Evolutionary conservation across 1,140 invertebrate genomes (phyloP).

Genomic region (Lucilia sericata): DNA sequence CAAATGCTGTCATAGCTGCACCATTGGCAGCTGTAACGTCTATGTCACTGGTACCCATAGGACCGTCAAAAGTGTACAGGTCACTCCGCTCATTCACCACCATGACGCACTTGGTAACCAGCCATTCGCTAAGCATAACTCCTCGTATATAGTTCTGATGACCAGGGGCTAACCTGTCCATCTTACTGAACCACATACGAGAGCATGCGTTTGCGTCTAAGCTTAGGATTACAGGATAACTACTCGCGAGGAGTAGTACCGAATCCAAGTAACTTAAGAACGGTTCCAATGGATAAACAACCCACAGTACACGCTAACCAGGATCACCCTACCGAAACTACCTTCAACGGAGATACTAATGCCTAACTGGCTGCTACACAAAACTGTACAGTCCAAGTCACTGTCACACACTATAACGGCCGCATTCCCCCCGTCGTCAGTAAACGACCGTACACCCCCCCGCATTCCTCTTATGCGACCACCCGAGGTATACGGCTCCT

Average conservation of each 20-base stretch:
- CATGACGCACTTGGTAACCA: neutral
- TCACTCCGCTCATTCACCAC: constrained; percentile 16
- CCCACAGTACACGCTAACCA: constrained; percentile 44
- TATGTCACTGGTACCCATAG: neutral
- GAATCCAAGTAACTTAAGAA: constrained; percentile 45
- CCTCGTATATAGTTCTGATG: too few relatives aligned
- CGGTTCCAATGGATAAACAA: constrained; percentile 45
- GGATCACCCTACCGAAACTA: neutral
- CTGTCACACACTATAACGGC: neutral
- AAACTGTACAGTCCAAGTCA: constrained; percentile 15
- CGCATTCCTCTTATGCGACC: neutral
- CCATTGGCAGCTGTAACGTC: constrained; percentile 9
- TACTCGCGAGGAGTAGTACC: constrained; percentile 45
- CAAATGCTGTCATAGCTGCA: neutral
- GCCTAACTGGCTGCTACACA: neutral
- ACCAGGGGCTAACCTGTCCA: too few relatives aligned
- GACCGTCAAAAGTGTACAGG: constrained; percentile 6
- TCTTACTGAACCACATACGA: too few relatives aligned
- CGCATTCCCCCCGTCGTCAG: constrained; percentile 26
- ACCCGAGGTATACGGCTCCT: neutral
- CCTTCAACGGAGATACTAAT: too few relatives aligned
- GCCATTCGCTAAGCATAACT: neutral
- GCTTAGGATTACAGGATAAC: constrained; percentile 20
- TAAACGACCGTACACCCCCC: neutral
- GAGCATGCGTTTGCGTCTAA: constrained; percentile 16